Evolutionary conservation across 2,113 vertebrate species (phyloP).

Genomic region (Scopus umbretta): DNA sequence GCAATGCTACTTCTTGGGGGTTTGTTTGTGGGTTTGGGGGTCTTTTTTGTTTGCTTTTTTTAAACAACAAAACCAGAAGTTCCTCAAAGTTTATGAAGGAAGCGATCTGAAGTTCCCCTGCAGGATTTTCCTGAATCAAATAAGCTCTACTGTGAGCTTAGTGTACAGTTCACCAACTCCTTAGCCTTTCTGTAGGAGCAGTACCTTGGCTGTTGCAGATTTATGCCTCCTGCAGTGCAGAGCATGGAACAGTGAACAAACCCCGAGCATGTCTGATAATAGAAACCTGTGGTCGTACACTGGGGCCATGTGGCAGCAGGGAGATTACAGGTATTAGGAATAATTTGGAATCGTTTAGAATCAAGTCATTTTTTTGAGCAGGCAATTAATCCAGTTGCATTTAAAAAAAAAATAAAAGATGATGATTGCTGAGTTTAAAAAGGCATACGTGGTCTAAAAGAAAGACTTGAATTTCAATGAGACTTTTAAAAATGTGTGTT

Average conservation of each 20-base stretch:
- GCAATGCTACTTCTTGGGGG: not conserved
- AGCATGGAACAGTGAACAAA: not conserved
- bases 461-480: not conserved
- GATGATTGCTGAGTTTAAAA: not conserved
- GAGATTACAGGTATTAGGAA: slow-evolving; percentile 44
- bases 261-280: not conserved
- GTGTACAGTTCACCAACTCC: not conserved
- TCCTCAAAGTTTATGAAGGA: not conserved
- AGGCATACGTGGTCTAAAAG: not conserved
- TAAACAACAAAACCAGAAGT: not conserved
- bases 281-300: not conserved
- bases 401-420: not conserved
- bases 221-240: not conserved
- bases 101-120: not conserved
- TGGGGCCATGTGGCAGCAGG: not conserved
- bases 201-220: not conserved
- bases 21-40: not conserved
- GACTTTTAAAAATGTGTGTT: not conserved
- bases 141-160: not conserved
- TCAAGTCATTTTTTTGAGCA: slow-evolving; percentile 52
- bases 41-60: not conserved
- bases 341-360: slow-evolving; percentile 46
- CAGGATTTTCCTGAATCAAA: not conserved
- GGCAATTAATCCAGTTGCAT: slow-evolving; percentile 55
- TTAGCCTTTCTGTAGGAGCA: not conserved